Percentiles rank a stretch among this genome's conserved stretches.
These are phyloP conservation scores for Pomatostomus ruficeps DNA, from an alignment of 2,113 vertebrate genomes.

Conservation along the genomic window DNA sequence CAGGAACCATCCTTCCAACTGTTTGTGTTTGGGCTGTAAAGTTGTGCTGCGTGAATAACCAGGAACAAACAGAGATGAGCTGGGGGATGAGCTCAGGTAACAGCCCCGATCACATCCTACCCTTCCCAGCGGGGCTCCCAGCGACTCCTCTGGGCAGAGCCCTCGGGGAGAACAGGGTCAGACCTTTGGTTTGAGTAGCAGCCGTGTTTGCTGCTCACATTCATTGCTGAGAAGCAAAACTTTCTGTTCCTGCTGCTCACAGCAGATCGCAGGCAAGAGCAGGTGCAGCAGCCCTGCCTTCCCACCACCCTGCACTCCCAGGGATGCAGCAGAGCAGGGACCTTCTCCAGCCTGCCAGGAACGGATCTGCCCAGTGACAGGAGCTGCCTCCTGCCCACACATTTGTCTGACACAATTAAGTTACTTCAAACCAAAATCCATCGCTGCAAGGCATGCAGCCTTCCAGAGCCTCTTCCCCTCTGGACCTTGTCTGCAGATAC, in stretches of 20 bases:
- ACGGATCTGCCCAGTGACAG: neutral
- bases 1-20: neutral
- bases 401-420: neutral
- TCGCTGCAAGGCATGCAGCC: neutral
- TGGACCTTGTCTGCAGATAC: neutral
- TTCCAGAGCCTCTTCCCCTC: neutral
- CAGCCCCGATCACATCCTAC: neutral
- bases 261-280: neutral
- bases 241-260: neutral
- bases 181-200: neutral
- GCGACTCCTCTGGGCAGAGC: neutral
- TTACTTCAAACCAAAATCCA: neutral
- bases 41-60: neutral
- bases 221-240: neutral
- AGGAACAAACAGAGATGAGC: neutral
- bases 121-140: neutral
- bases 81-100: neutral
- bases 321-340: neutral
- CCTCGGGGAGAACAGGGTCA: neutral
- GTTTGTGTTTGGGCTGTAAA: neutral
- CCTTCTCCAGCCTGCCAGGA: neutral
- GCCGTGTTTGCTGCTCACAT: neutral
- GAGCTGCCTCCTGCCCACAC: neutral
- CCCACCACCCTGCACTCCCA: accelerated
- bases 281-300: neutral